Evolutionary conservation across 53 echinoderm and acorn worm species (phyloP), one percentile per base, ranked within the genome.

Genomic region (Patiria pectinifera): DNA sequence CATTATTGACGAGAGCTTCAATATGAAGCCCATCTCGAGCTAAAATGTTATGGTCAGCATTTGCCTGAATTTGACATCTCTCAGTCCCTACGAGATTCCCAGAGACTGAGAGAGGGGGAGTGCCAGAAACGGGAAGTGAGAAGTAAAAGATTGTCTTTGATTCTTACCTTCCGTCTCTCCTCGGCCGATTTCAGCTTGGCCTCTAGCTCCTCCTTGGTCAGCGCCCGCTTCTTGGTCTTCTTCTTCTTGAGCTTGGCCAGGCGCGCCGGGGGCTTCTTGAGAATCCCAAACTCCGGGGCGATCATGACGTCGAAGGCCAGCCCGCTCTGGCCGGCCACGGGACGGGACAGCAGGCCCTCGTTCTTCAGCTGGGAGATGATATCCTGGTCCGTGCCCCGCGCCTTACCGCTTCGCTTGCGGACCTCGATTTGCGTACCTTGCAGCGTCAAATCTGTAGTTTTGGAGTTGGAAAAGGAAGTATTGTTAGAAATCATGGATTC

Each of bases 291-390:
- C 80, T 94, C 96, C 4, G 97, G 93, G 4, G 97, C 95, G 70
- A 99, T 93, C 95, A 95, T 96, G 86, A 99, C 96, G 2, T 99
- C 99, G 83, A 99, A 99, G 46, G 96, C 83, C 63, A 97, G 87
- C 3, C 99, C 99, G 61, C 94, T 91, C 66, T 96, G 92, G 18
- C 89, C 93, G 44, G 93, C 85, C 13, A 93, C 83, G 11, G 94
- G 93, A 25, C 91, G 87, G 21, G 94, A 72, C 26, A 98, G 92
- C 11, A 99, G 78, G n/a, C 99, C 99, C 60, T 99, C 95, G 45
- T 89, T 93, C 66, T 97, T 93, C 1, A 99, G 92, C 71, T 97
- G 97, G 4, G 84, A 84, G 4, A 99, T 78, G 94, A 99, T 99
- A 70, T 94, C 95, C 59, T 89, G 83, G 3, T 91, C 91, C 4